phyloP scores from a whole-genome alignment of 2,888 invertebrate genomes.

The Platypus cylindrus region DNA sequence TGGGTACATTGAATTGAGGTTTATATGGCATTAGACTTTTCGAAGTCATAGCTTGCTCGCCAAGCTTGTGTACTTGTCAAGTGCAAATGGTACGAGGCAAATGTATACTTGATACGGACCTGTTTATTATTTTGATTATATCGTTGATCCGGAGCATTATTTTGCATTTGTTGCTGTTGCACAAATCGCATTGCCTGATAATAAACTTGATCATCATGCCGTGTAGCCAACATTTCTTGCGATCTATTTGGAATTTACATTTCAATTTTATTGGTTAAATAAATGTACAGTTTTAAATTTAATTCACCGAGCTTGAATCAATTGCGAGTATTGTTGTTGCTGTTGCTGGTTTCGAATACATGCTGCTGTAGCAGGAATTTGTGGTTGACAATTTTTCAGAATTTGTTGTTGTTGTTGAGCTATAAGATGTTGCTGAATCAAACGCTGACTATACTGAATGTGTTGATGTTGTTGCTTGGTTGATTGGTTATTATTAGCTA shows the following conservation, averaged over 20 bases:
- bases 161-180: slow-evolving; percentile 1
- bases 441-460: slow-evolving; percentile 33
- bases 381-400: too few relatives aligned
- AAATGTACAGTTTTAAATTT: slow-evolving; percentile 1
- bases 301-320: slow-evolving; percentile 30
- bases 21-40: too few relatives aligned
- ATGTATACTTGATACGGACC: background rate
- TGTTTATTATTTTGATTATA: slow-evolving; percentile 1
- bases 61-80: too few relatives aligned
- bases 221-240: slow-evolving; percentile 42
- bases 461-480: background rate
- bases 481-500: background rate
- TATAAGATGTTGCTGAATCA: slow-evolving; percentile 39
- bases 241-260: slow-evolving; percentile 25
- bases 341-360: slow-evolving; percentile 31
- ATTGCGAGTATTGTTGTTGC: slow-evolving; percentile 23
- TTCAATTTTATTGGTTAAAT: background rate
- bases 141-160: background rate
- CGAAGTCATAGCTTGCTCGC: too few relatives aligned
- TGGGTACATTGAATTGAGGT: too few relatives aligned
- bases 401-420: slow-evolving; percentile 29
- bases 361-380: slow-evolving; percentile 24
- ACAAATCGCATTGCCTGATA: slow-evolving; percentile 21
- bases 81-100: too few relatives aligned
- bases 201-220: slow-evolving; percentile 31